Conservation (phyloP, 2,888 invertebrate species). For the Sarcophaga variegata region DNA sequence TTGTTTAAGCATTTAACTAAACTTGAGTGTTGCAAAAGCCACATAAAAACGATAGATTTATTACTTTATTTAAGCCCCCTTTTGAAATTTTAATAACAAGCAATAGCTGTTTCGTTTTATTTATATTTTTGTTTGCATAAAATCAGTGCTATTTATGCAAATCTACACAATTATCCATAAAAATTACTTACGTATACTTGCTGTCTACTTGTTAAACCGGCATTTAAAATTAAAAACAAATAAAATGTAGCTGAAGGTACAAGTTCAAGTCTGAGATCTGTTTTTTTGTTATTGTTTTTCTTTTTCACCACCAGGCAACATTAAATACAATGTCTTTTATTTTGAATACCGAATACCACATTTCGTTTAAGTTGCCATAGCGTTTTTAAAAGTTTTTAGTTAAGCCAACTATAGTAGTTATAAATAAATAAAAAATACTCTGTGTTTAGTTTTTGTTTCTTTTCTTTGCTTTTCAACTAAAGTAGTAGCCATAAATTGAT, state of each 20-base stretch:
- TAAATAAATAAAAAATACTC: constrained; percentile 52
- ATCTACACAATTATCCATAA: constrained; percentile 1
- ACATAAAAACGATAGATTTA: background rate
- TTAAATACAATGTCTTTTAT: background rate
- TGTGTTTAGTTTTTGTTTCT: background rate
- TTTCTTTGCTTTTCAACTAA: constrained; percentile 37
- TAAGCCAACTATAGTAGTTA: constrained; percentile 52
- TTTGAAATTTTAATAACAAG: background rate
- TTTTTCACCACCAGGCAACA: background rate
- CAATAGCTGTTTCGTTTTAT: background rate
- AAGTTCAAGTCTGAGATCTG: constrained; percentile 60
- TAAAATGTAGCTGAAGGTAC: constrained; percentile 47
- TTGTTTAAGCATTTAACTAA: background rate
- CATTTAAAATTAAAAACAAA: constrained; percentile 41
- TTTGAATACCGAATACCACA: background rate
- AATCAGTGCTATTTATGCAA: constrained; percentile 30
- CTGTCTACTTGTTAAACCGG: constrained; percentile 58
- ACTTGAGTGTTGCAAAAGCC: background rate
- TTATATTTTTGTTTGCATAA: background rate
- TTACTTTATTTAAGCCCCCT: background rate
- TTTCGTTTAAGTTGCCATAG: background rate
- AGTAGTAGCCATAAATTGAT: constrained; percentile 74
- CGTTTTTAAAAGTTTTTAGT: constrained; percentile 20
- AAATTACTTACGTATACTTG: too few species aligned
- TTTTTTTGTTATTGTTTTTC: constrained; percentile 1